These are phyloP conservation scores for Olivierus martensii DNA, from an alignment of 1,140 invertebrate species.

Conservation along the genomic window DNA sequence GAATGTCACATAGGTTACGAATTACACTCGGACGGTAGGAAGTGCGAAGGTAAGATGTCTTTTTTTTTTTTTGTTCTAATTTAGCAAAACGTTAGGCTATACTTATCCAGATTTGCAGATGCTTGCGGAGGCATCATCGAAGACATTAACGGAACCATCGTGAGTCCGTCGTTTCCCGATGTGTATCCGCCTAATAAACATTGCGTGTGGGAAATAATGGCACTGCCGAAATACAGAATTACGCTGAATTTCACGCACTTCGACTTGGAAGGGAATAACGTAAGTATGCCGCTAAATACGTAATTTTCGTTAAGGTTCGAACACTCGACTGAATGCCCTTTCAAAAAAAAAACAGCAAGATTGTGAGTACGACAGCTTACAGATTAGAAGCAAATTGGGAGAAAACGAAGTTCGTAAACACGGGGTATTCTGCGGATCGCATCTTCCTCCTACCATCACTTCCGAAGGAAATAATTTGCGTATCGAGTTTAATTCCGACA, in stretches of 20 bases:
- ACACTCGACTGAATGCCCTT: background rate
- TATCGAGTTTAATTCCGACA: conserved; percentile 80
- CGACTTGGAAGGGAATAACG: conserved; percentile 89
- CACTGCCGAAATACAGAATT: conserved; percentile 78
- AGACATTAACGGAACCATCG: conserved; percentile 77
- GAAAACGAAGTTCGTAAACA: conserved; percentile 61
- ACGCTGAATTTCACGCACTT: conserved; percentile 97
- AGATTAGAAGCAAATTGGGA: conserved; percentile 70
- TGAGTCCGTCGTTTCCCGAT: conserved; percentile 89
- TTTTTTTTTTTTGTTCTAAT: background rate
- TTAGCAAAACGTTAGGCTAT: no score
- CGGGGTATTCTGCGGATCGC: conserved; percentile 69
- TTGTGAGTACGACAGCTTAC: conserved; percentile 91
- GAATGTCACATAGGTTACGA: conserved; percentile 90
- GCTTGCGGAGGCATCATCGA: conserved; percentile 89
- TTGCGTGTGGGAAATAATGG: conserved; percentile 95
- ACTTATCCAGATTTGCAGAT: conserved; percentile 35
- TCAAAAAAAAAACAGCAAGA: conserved; percentile 56
- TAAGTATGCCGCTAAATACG: conserved; percentile 33
- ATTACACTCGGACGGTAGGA: conserved; percentile 89
- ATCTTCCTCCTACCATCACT: conserved; percentile 67
- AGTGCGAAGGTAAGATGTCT: conserved; percentile 57
- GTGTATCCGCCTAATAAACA: conserved; percentile 86
- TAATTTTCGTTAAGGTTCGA: background rate
- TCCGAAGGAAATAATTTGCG: conserved; percentile 79